Base-by-base conservation (phyloP, 1,140 invertebrate species). In the Drosophila elegans region DNA sequence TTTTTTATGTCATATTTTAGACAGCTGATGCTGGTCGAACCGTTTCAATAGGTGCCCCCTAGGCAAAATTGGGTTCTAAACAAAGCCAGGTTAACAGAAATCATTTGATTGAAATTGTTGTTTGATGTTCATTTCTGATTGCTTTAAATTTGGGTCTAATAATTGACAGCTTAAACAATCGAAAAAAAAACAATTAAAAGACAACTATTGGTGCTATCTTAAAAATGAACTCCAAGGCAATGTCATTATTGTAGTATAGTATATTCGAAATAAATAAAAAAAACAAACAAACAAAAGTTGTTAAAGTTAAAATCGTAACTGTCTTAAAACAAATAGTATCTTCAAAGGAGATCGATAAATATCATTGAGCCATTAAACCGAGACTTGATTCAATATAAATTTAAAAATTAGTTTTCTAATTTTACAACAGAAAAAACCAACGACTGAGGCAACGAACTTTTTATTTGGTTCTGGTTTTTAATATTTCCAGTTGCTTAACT, bases 1-100 rank as follows among this genome's bases (percentile, higher is more conserved):
- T 78, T 80, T 77, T 75, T 81, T 45, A 54, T 76, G 62, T 67
- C 61, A 67, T 79, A 62, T 78, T 78, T 88, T 86, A 67, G 82
- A 85, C 83, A 86, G 83, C 79, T 86, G 83, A 88, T 79, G 82
- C 81, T 78, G 82, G 74, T 68, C 79, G 45, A 63, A 79, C 52
- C 55, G 64, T 83, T 82, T 74, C 82, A 69, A 79, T 83, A 44
- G 64, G 34, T 49, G 69, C 72, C 57, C 57, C 42, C 56, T 53
- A 25, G 59, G 45, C 51, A 45, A 41, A 32, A 60, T 56, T 74
- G 39, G 36, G 45, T 12, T 39, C 29, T 55, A 39, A 48, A 74
- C 57, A 62, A 74, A 62, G 39, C 32, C 60, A 32, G n/a, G 44
- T 34, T 21, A 56, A 44, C 52, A 64, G 34, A 56, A 53, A 44